Evolutionary conservation across 2,797 vertebrate species (phyloP), one percentile per base, ranked within the genome.

Genomic region (Scomberomorus guttatus): DNA sequence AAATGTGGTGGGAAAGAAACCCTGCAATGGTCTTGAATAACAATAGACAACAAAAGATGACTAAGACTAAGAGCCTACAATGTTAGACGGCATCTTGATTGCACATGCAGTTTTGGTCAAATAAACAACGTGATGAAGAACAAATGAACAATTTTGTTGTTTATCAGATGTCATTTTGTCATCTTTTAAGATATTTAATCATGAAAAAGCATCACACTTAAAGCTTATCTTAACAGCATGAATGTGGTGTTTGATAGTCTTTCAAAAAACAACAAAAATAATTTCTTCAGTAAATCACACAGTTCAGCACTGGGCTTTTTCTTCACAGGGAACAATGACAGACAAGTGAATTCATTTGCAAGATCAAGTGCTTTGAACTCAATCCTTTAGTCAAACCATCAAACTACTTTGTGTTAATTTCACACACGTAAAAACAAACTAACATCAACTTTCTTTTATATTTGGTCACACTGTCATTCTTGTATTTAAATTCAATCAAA

Each of bases 381-480:
- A 80, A 72, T 72, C 42, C 72, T 75, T 70, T 50, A 65, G 76
- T 78, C 80, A 90, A 90, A 87, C 72, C 68, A 67, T 72, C 68
- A 80, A 85, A 86, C 34, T 44, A 56, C 65, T 77, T 66, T 46
- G 25, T 76, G 72, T 29, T 60, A 46, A 71, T 67, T 82, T 70
- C 64, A 82, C 78, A 82, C 66, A 84, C 8, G 10, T 80, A 89
- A 75, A 90, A 88, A 89, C 77, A 82, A 83, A 84, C 55, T 50
- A 70, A 89, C 75, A 92, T 83, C 76, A 81, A 75, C 77, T 87
- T 85, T 72, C 70, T 84, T 83, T 24, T 88, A 92, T 96, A 97
- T 97, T 97, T 97, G 96, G 96, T 97, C 95, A 95, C 95, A 95
- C 89, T 95, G 87, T 95, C 91, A 84, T 76, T 95, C 91, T 95